Conservation (phyloP, 2,888 invertebrate genomes). For the Hydropsyche betteni region DNA sequence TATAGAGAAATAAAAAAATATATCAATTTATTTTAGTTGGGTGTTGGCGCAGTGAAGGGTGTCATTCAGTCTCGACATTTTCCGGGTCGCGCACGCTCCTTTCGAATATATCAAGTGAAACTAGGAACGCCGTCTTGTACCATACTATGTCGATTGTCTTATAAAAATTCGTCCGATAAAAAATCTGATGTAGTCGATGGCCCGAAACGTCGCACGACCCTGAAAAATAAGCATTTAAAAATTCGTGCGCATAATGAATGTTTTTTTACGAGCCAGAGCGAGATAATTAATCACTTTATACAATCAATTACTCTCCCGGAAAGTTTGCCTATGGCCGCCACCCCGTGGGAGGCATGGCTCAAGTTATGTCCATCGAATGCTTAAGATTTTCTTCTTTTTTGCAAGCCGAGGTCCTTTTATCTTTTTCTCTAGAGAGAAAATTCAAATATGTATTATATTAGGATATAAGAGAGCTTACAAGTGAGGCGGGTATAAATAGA, state of each 20-base stretch:
- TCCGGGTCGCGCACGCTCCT: conserved; percentile 17
- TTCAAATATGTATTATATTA: not conserved
- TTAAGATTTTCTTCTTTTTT: conserved; percentile 27
- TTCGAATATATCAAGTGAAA: conserved; percentile 26
- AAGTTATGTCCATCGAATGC: conserved; percentile 31
- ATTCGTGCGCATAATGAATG: conserved; percentile 14
- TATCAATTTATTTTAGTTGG: conserved; percentile 33
- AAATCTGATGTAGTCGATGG: too few relatives aligned
- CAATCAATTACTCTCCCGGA: conserved; percentile 23
- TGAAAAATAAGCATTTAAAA: conserved; percentile 14
- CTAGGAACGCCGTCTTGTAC: not conserved
- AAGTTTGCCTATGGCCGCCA: not conserved
- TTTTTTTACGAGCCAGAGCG: conserved; percentile 14
- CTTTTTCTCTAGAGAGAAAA: conserved; percentile 1
- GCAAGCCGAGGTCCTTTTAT: not conserved
- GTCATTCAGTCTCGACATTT: conserved; percentile 32
- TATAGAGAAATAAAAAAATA: conserved; percentile 20
- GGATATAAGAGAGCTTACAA: too few relatives aligned
- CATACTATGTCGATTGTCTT: too few relatives aligned
- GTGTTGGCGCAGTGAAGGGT: conserved; percentile 29
- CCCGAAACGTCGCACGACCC: too few relatives aligned
- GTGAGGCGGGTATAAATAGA: not conserved
- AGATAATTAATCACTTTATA: conserved; percentile 32
- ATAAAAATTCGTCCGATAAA: too few relatives aligned
- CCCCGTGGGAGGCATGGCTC: conserved; percentile 20